These are phyloP conservation scores for Papilio aristodemus DNA, from an alignment of 1,140 invertebrate genomes.

Conservation along the genomic window DNA sequence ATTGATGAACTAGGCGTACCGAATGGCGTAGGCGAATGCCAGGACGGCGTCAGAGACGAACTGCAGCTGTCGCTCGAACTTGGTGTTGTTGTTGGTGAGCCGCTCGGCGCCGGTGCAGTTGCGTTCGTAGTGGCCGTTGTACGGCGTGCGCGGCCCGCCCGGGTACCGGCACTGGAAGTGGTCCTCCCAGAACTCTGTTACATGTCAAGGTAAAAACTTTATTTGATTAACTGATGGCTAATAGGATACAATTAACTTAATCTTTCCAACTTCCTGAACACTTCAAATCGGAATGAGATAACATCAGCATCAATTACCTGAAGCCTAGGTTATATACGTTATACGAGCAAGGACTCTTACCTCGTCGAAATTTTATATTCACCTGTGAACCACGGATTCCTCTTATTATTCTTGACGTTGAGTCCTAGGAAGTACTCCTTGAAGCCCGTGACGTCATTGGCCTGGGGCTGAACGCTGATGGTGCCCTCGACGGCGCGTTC, in stretches of 20 bases:
- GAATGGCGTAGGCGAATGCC: conserved; percentile 93
- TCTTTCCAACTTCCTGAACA: too few relatives aligned
- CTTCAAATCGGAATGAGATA: too few relatives aligned
- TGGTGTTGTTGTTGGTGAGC: conserved; percentile 86
- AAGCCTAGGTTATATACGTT: too few relatives aligned
- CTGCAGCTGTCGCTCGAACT: conserved; percentile 94
- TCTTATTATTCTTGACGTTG: conserved; percentile 91
- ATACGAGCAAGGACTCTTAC: too few relatives aligned
- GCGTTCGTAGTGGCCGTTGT: conserved; percentile 87
- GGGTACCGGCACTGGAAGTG: conserved; percentile 93
- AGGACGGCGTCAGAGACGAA: conserved; percentile 96
- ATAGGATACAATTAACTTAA: too few relatives aligned
- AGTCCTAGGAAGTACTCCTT: conserved; percentile 93
- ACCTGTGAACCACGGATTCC: conserved; percentile 97
- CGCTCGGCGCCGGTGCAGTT: conserved; percentile 87
- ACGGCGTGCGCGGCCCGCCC: conserved; percentile 88
- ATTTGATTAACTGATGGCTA: too few relatives aligned
- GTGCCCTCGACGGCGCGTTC: conserved; percentile 95
- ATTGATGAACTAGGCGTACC: conserved; percentile 79
- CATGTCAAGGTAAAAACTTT: conserved; percentile 26
- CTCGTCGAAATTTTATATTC: too few relatives aligned
- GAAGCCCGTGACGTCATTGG: conserved; percentile 92
- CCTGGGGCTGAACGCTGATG: conserved; percentile 93
- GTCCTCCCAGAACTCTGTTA: conserved; percentile 95
- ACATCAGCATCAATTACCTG: too few relatives aligned